phyloP scores from a whole-genome alignment of 2,113 vertebrate genomes.

The Petromus typicus region DNA sequence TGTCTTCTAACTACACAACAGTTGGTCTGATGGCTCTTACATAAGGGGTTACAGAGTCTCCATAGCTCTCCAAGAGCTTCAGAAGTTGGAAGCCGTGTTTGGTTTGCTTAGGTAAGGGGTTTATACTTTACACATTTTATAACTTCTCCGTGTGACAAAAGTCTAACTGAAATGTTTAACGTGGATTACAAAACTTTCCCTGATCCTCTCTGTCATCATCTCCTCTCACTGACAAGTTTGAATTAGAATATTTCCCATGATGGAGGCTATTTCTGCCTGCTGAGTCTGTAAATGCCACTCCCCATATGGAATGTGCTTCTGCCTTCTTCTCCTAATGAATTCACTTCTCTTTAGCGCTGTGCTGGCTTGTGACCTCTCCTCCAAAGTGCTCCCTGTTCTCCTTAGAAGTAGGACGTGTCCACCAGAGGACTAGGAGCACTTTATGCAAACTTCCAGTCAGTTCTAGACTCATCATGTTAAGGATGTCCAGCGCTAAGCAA shows the following conservation, averaged over 20 bases:
- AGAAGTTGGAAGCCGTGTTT: not conserved
- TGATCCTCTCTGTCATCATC: not conserved
- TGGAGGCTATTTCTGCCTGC: not conserved
- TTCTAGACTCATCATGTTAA: not conserved
- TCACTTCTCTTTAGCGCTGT: not conserved
- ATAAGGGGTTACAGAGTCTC: not conserved
- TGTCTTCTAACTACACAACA: not conserved
- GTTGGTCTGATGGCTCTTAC: not conserved
- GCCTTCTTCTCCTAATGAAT: not conserved
- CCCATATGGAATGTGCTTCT: not conserved
- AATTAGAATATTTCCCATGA: not conserved
- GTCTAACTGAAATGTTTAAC: not conserved
- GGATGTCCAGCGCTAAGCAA: not conserved
- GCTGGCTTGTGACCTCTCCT: not conserved
- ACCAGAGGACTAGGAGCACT: rapidly evolving
- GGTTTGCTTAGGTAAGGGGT: not conserved
- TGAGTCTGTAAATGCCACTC: not conserved
- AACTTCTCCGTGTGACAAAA: not conserved
- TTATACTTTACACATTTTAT: not conserved
- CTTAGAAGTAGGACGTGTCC: rapidly evolving
- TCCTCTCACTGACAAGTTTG: not conserved
- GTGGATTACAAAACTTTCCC: not conserved
- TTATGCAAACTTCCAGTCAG: not conserved
- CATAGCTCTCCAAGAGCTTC: not conserved
- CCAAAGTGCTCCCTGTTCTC: not conserved